phyloP scores from a whole-genome alignment of 2,113 vertebrate genomes.

The Ageneiosus marmoratus region DNA sequence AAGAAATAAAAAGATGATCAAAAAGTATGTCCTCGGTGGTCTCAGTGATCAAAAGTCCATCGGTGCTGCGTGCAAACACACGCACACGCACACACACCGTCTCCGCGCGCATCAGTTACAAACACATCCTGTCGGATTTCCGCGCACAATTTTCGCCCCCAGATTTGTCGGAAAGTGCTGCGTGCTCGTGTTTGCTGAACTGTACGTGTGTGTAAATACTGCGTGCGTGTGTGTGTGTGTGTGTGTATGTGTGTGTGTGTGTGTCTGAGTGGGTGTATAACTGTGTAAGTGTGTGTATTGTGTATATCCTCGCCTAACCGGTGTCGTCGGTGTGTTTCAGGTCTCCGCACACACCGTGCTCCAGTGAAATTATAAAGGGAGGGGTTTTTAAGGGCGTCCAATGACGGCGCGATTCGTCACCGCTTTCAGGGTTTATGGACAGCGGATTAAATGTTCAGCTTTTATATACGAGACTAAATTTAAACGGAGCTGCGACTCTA shows the following conservation, averaged over 20 bases:
- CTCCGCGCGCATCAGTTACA: slow-evolving; percentile 73
- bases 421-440: slow-evolving; percentile 77
- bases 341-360: slow-evolving; percentile 76
- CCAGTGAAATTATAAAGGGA: slow-evolving; percentile 93
- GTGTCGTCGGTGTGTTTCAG: slow-evolving; percentile 86
- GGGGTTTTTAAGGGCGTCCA: slow-evolving; percentile 89
- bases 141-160: slow-evolving; percentile 29
- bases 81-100: slow-evolving; percentile 66
- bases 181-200: slow-evolving; percentile 67
- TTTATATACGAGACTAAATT: slow-evolving; percentile 73
- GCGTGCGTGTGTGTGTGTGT: neutral
- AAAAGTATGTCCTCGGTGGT: slow-evolving; percentile 56
- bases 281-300: slow-evolving; percentile 51
- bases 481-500: slow-evolving; percentile 75
- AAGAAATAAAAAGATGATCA: neutral
- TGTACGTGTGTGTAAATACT: neutral
- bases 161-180: slow-evolving; percentile 69
- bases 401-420: slow-evolving; percentile 91
- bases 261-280: neutral
- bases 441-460: slow-evolving; percentile 86
- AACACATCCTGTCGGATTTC: slow-evolving; percentile 67
- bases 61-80: slow-evolving; percentile 71
- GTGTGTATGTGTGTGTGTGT: slow-evolving; percentile 43
- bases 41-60: slow-evolving; percentile 72
- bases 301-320: slow-evolving; percentile 78